These are phyloP conservation scores for Eugnorisma glareosa DNA, from an alignment of 2,888 invertebrate genomes.

Conservation along the genomic window DNA sequence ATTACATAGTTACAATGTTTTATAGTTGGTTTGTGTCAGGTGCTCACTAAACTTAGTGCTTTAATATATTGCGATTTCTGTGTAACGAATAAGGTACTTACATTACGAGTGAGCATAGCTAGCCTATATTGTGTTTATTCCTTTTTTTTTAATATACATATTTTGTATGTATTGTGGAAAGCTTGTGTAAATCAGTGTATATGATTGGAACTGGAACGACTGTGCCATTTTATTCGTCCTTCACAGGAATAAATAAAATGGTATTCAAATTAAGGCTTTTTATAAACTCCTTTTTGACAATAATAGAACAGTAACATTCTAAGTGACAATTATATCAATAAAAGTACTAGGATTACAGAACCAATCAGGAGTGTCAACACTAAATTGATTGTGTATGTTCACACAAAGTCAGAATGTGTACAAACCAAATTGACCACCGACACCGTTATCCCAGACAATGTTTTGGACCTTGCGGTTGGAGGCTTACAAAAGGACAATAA, in stretches of 20 bases:
- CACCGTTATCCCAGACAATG: constrained; percentile 89
- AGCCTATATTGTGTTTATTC: constrained; percentile 48
- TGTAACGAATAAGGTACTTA: constrained; percentile 9
- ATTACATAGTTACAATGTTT: constrained; percentile 30
- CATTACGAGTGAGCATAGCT: constrained; percentile 64
- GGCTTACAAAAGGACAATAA: constrained; percentile 87
- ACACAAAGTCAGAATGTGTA: constrained; percentile 79
- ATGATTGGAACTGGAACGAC: constrained; percentile 60
- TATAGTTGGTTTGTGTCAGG: constrained; percentile 34
- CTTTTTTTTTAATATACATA: constrained; percentile 27
- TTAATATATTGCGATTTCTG: constrained; percentile 33
- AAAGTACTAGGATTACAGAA: constrained; percentile 76
- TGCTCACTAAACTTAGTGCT: constrained; percentile 58
- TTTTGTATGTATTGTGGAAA: constrained; percentile 55
- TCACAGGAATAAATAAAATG: constrained; percentile 26
- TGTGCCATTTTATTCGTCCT: constrained; percentile 19
- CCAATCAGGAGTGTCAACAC: constrained; percentile 76
- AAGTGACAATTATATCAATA: neutral
- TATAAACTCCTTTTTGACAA: neutral
- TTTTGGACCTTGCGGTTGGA: constrained; percentile 87
- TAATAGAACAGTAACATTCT: neutral
- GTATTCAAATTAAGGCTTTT: neutral
- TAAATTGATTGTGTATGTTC: constrained; percentile 70
- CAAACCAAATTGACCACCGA: constrained; percentile 90
- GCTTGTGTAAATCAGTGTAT: constrained; percentile 57